Evolutionary conservation across 1,140 invertebrate species (phyloP).

Genomic region (Metopolophium dirhodum): DNA sequence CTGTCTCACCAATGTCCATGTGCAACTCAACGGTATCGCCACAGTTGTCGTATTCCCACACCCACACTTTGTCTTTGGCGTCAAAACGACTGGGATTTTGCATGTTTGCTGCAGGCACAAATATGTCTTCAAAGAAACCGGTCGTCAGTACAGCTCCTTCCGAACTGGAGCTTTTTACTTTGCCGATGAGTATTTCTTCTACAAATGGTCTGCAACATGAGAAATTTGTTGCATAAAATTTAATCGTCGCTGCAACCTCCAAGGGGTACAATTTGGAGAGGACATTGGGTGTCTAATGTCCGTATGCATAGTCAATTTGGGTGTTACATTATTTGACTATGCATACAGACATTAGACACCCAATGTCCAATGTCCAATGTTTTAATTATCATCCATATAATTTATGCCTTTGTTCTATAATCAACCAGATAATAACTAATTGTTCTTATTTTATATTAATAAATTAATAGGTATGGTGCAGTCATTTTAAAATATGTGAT

Average conservation of each 20-base stretch:
- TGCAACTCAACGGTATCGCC: conserved; percentile 86
- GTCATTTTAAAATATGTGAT: not conserved
- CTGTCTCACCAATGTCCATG: conserved; percentile 87
- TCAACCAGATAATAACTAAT: not conserved
- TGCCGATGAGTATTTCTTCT: conserved; percentile 90
- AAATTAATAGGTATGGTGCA: not conserved
- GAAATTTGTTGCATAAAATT: not conserved
- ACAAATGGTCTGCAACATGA: conserved; percentile 72
- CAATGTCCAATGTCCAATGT: too few relatives aligned
- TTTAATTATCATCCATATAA: not conserved
- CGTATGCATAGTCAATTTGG: too few relatives aligned
- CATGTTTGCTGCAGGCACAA: conserved; percentile 84
- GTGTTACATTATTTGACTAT: too few relatives aligned
- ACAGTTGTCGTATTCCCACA: conserved; percentile 91
- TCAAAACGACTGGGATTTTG: conserved; percentile 92
- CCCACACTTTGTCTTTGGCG: conserved; percentile 92
- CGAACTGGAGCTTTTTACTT: conserved; percentile 86
- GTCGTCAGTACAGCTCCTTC: conserved; percentile 89
- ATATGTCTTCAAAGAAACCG: conserved; percentile 95
- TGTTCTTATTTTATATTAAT: not conserved
- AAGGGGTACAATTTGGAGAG: not conserved
- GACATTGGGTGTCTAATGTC: not conserved
- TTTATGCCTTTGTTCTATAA: not conserved
- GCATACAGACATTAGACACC: too few relatives aligned
- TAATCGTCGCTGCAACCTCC: too few relatives aligned